phyloP scores from a whole-genome alignment of 2,888 invertebrate species.

The Drosophila leonis region DNA sequence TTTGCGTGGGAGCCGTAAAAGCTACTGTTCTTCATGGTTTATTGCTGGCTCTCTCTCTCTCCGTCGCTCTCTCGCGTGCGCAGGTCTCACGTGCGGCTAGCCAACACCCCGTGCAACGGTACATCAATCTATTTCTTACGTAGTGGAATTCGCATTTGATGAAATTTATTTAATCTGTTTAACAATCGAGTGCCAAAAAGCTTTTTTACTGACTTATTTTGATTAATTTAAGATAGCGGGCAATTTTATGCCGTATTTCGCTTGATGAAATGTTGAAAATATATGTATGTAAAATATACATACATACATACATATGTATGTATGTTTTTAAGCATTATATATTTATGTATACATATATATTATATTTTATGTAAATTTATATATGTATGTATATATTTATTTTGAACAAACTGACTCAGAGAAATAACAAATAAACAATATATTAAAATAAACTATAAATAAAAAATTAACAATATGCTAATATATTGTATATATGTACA shows the following conservation, averaged over 20 bases:
- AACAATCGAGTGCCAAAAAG: conserved; percentile 9
- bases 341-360: not conserved
- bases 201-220: not conserved
- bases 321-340: too few species aligned
- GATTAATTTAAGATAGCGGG: not conserved
- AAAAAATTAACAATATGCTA: conserved; percentile 13
- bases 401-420: not conserved
- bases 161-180: conserved; percentile 35
- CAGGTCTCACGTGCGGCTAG: conserved; percentile 59
- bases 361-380: not conserved
- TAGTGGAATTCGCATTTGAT: conserved; percentile 21
- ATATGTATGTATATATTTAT: not conserved
- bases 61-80: conserved; percentile 67
- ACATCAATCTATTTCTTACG: conserved; percentile 20
- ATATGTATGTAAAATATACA: not conserved
- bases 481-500: not conserved
- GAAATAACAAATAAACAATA: not conserved
- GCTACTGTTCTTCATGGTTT: conserved; percentile 21
- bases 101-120: conserved; percentile 18
- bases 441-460: not conserved
- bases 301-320: too few species aligned
- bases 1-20: conserved; percentile 58
- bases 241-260: not conserved
- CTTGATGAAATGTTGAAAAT: not conserved
- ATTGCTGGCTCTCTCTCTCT: conserved; percentile 41